These are phyloP conservation scores for Ictidomys tridecemlineatus DNA, from an alignment of 2,113 vertebrate genomes.

Conservation along the genomic window DNA sequence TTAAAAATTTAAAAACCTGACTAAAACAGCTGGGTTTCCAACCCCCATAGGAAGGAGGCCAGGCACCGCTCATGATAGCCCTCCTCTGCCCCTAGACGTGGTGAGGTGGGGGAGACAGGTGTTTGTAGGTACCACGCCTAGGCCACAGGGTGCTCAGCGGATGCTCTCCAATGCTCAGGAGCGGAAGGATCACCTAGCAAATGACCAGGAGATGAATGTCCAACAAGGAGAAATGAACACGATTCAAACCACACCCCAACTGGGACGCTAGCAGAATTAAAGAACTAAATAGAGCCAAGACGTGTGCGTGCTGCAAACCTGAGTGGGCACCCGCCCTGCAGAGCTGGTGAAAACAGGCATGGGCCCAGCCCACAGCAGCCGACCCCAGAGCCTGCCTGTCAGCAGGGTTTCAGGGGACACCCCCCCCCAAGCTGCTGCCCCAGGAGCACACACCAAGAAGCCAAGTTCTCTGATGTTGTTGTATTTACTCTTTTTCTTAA, in stretches of 20 bases:
- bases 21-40: no score
- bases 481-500: no score
- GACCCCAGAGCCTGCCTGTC: accelerated
- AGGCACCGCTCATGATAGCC: accelerated
- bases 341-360: not conserved
- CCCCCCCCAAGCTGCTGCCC: no score
- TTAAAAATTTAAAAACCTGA: no score
- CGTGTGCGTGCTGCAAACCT: accelerated
- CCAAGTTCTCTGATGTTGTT: accelerated
- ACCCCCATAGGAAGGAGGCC: no score
- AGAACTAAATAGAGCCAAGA: not conserved
- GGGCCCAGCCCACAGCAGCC: not conserved
- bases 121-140: not conserved
- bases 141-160: not conserved
- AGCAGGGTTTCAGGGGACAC: not conserved
- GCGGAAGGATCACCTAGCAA: not conserved
- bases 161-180: not conserved
- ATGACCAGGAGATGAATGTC: not conserved
- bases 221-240: not conserved
- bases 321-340: accelerated
- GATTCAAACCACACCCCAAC: not conserved
- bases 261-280: not conserved
- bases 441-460: not conserved
- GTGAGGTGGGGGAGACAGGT: not conserved
- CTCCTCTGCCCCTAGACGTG: not conserved